Evolutionary conservation across 2,113 vertebrate genomes (phyloP), one percentile per base, ranked within the genome.

Genomic region (Dermatemys mawii): DNA sequence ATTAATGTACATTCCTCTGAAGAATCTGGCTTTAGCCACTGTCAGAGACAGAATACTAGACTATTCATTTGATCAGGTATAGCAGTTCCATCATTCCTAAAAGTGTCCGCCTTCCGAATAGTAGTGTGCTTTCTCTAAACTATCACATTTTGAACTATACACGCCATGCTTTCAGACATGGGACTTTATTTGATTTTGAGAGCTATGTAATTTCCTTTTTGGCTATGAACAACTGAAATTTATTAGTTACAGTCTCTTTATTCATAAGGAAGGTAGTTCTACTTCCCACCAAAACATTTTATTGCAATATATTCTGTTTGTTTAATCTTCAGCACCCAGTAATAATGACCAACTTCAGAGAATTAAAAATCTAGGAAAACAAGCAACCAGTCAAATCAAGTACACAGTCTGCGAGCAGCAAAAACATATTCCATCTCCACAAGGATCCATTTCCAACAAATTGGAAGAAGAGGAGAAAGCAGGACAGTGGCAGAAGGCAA

Each of bases 181-280:
- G 2, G 4, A 26, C 27, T 78, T 79, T 6, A 55, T 95, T 63
- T 85, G 21, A 78, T 88, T 87, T 81, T 29, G 29, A 90, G 89
- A 78, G 14, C 70, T 63, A 9, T 83, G 24, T 85, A 51, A 78
- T 41, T 87, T 85, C 57, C 8, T 46, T 78, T 0, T 1, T 0
- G 21, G 11, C 51, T 78, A 75, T 84, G 81, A 90, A 79, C 78
- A 88, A 26, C 6, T 11, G 13, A 13, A 76, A 19, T n/a, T 5
- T 35, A 19, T 70, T 82, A 46, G 48, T 70, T 16, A 80, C 3
- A 29, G 2, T 51, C 27, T 81, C 70, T 57, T 92, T 89, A 29
- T 19, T 81, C 41, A 79, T 79, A 63, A 11, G 53, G 17, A 83
- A 83, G 35, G 2, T 51, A 1, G n/a, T 87, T 87, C 70, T 87